Percentiles rank a stretch among this genome's conserved stretches.
Evolutionary conservation across 2,113 vertebrate genomes (phyloP).

Genomic region (Elaphurus davidianus): DNA sequence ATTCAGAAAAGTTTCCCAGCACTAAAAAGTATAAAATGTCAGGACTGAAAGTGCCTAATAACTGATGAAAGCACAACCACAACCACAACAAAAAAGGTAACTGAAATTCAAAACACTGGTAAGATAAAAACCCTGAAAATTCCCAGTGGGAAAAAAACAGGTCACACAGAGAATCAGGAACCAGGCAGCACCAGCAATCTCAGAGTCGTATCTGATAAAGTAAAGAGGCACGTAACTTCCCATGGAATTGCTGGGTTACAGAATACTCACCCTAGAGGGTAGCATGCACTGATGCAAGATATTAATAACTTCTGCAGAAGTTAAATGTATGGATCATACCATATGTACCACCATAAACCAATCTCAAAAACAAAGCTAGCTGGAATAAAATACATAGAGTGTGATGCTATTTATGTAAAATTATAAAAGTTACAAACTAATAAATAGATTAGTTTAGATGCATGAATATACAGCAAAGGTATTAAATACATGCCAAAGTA

Average conservation of each 20-base stretch:
- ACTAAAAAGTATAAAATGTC: neutral
- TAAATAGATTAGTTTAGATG: neutral
- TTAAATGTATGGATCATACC: neutral
- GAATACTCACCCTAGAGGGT: neutral
- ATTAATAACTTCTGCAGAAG: neutral
- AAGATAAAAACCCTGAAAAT: slow-evolving; percentile 33
- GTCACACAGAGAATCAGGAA: neutral
- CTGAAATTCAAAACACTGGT: slow-evolving; percentile 19
- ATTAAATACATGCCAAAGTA: neutral
- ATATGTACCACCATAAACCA: neutral
- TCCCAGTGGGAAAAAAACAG: slow-evolving; percentile 8
- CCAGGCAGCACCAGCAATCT: slow-evolving; percentile 1
- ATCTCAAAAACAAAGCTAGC: slow-evolving; percentile 31
- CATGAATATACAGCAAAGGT: neutral
- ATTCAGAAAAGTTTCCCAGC: slow-evolving; percentile 13
- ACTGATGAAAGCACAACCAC: neutral
- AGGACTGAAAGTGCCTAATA: neutral
- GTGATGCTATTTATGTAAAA: neutral
- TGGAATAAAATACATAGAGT: neutral
- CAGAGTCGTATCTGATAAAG: neutral
- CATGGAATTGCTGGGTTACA: neutral
- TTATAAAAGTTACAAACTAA: neutral
- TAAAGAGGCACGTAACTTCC: neutral
- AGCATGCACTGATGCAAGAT: neutral
- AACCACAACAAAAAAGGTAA: neutral